These are phyloP conservation scores for Neofelis nebulosa DNA, from an alignment of 2,113 vertebrate genomes.

Conservation along the genomic window DNA sequence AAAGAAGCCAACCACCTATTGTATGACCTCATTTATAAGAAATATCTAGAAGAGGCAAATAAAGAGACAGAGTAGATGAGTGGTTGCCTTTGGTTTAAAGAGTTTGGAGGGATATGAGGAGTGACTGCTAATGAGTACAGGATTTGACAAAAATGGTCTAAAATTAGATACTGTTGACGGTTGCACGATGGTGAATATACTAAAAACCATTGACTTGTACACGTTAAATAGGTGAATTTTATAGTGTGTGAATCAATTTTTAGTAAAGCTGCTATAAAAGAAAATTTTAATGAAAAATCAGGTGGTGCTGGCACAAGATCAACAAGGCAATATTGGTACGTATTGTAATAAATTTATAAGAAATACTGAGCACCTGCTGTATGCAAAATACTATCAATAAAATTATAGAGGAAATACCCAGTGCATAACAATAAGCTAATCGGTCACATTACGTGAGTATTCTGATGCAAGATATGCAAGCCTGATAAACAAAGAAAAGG, in stretches of 20 bases:
- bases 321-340: neutral
- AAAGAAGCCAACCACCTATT: neutral
- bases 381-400: neutral
- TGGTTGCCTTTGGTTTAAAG: neutral
- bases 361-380: neutral
- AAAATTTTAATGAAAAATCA: neutral
- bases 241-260: neutral
- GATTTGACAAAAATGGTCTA: neutral
- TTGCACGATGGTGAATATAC: neutral
- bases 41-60: neutral
- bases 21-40: neutral
- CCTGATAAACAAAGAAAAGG: neutral
- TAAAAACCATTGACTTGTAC: neutral
- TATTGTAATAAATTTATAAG: neutral
- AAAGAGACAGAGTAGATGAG: neutral
- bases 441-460: neutral
- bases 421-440: neutral
- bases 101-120: neutral
- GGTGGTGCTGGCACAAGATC: neutral
- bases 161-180: neutral
- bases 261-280: neutral
- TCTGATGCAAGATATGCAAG: neutral
- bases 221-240: neutral
- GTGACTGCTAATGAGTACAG: neutral
- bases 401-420: neutral